Conservation (phyloP, 2,888 invertebrate species). For the Thera britannica region DNA sequence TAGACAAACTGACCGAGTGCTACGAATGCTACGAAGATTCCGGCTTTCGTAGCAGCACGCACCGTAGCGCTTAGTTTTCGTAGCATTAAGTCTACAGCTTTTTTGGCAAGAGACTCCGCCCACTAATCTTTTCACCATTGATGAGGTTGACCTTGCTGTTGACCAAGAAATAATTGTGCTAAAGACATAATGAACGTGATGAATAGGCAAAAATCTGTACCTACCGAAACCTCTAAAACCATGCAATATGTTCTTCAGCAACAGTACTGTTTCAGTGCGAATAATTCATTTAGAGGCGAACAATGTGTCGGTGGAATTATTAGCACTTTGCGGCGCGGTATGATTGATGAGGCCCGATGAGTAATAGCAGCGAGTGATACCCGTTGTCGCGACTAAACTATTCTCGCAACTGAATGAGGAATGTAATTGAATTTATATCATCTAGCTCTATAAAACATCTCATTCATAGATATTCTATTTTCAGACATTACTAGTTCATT, state of each 20-base stretch:
- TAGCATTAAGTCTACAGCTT: not conserved
- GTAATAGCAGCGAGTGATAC: constrained; percentile 75
- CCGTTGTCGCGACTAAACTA: constrained; percentile 54
- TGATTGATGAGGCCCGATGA: constrained; percentile 79
- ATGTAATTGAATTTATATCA: constrained; percentile 29
- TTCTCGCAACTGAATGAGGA: constrained; percentile 41
- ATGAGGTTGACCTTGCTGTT: not conserved
- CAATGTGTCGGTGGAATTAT: constrained; percentile 74
- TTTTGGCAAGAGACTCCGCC: not conserved
- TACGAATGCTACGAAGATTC: constrained; percentile 2
- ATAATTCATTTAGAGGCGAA: constrained; percentile 62
- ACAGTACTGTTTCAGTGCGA: constrained; percentile 19
- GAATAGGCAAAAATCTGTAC: not conserved
- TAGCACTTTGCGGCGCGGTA: constrained; percentile 72
- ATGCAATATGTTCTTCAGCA: constrained; percentile 18
- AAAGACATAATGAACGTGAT: not conserved
- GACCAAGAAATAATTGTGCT: not conserved
- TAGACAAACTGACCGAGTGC: not conserved
- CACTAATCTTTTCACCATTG: not conserved
- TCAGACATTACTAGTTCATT: not conserved
- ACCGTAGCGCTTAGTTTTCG: constrained; percentile 1
- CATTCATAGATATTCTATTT: not conserved
- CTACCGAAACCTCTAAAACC: not conserved
- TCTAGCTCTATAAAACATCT: not conserved
- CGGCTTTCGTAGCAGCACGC: not conserved